Evolutionary conservation across 1,140 invertebrate genomes (phyloP), one percentile per base, ranked within the genome.

Genomic region (Lutraria rhynchaena): DNA sequence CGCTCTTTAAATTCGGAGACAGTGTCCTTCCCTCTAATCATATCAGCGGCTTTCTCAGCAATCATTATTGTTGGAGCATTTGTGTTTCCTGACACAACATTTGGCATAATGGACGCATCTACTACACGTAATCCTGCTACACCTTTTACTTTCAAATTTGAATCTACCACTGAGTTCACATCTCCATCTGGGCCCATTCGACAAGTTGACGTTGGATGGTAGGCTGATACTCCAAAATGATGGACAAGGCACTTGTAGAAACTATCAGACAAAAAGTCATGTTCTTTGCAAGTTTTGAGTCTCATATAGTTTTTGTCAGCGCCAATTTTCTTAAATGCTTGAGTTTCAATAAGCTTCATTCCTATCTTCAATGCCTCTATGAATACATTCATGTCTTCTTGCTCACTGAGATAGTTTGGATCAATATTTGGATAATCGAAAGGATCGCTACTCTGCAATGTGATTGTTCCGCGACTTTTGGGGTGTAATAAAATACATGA

Each of bases 151-250:
- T 89, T 44, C 4, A 93, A 92, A 86, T 96, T 94, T 13, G 96
- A 95, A 92, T 98, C 97, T 0, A 98, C 97, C 0, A 98, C 97
- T 0, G 97, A 96, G 9, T 95, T 94, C 11, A 94, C 93, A 89
- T 98, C 97, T 94, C 95, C 95, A 65, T 95, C 95, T 0, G 96
- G 95, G 0, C 97, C 97, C 97, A 99, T 99, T 90, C 97, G 98
- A 67, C 96, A 96, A 0, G 97, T 98, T 0, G 97, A 96, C 0
- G 97, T 95, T 0, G 96, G 96, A 93, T 98, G 97, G 88, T 97
- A 97, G 60, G 95, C 95, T 0, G 96, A 97, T 15, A 86, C 69
- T 9, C 89, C 88, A 9, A 86, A 85, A 29, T 88, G 84, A 24
- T 87, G 83, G 7, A 89, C 83, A 31, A 87, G 84, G 82, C 92